Percentiles rank a stretch among this genome's conserved stretches.
Evolutionary conservation across 2,888 invertebrate genomes (phyloP).

Genomic region (Chrysolina haemoptera): DNA sequence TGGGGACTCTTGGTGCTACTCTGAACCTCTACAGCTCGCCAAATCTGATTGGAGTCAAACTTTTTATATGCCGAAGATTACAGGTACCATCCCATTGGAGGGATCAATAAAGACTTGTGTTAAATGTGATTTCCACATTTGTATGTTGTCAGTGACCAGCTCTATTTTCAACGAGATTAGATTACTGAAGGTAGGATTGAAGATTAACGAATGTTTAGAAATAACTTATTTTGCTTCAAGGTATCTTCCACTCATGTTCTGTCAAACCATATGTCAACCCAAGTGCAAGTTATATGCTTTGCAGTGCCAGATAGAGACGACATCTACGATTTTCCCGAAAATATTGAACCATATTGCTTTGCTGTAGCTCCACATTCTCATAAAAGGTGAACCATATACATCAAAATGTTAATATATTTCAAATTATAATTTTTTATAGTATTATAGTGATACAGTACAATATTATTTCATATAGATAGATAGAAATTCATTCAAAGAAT

Average conservation of each 20-base stretch:
- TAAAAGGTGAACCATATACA: constrained; percentile 64
- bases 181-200: constrained; percentile 70
- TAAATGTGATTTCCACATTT: constrained; percentile 67
- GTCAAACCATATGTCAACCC: constrained; percentile 74
- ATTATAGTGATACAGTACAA: too few species aligned
- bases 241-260: constrained; percentile 77
- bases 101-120: constrained; percentile 73
- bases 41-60: constrained; percentile 75
- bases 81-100: constrained; percentile 75
- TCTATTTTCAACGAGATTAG: constrained; percentile 78
- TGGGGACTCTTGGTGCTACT: constrained; percentile 69
- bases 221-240: constrained; percentile 27
- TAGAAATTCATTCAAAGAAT: too few species aligned
- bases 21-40: constrained; percentile 74
- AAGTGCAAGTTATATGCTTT: constrained; percentile 73
- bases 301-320: constrained; percentile 68
- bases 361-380: constrained; percentile 67
- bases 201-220: background rate
- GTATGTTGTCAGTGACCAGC: constrained; percentile 77
- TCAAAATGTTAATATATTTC: background rate
- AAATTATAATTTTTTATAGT: too few species aligned
- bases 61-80: constrained; percentile 76
- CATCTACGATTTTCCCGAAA: constrained; percentile 64
- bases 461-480: too few species aligned
- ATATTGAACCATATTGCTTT: constrained; percentile 66